Conservation (phyloP, 2,113 vertebrate genomes). For the Bubo blakistoni region DNA sequence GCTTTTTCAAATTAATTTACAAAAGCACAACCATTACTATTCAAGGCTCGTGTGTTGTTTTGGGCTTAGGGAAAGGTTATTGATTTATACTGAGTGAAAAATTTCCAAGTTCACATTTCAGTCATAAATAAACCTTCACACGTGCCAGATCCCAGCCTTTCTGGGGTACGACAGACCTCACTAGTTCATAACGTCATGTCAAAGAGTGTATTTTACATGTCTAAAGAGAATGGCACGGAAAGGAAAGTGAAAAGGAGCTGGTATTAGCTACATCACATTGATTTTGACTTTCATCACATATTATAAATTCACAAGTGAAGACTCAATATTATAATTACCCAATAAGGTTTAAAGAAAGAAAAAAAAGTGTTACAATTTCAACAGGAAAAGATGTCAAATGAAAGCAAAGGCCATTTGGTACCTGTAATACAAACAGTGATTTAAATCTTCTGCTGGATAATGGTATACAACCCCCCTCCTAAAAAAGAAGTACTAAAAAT, state of each 20-base stretch:
- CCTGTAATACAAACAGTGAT: background rate
- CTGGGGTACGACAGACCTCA: background rate
- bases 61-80: background rate
- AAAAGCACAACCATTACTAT: background rate
- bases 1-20: background rate
- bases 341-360: background rate
- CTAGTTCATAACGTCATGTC: rapidly evolving
- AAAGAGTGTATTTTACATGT: background rate
- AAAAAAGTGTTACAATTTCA: background rate
- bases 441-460: background rate
- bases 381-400: background rate
- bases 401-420: background rate
- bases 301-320: background rate
- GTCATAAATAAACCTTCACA: background rate
- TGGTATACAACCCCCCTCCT: rapidly evolving
- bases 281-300: background rate
- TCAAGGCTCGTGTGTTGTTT: background rate
- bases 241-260: background rate
- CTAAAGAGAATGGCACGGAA: background rate
- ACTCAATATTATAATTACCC: background rate
- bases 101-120: background rate
- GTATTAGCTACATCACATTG: background rate
- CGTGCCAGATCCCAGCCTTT: rapidly evolving
- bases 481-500: background rate
- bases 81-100: background rate